Conservation (phyloP, 2,888 invertebrate species). For the Brachynemurus nebulosus region DNA sequence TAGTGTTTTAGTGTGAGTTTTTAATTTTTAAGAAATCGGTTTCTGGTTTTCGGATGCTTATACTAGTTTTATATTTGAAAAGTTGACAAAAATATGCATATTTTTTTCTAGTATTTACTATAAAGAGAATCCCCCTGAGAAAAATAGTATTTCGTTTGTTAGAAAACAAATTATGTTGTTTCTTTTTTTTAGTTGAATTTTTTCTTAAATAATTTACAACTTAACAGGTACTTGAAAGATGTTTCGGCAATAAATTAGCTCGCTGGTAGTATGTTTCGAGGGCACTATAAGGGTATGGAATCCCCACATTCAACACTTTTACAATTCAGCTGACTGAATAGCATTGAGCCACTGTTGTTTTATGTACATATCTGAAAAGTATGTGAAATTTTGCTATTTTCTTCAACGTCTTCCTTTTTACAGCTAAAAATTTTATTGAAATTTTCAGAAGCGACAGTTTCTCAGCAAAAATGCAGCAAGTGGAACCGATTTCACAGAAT, state of each 20-base stretch:
- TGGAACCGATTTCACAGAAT: conserved; percentile 40
- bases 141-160: too few species aligned
- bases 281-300: conserved; percentile 22
- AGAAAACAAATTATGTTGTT: too few species aligned
- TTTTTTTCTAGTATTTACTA: too few species aligned
- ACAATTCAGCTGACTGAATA: conserved; percentile 31
- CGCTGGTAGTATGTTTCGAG: conserved; percentile 6
- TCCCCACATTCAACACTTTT: conserved; percentile 24
- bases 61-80: too few species aligned
- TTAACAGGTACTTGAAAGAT: not conserved
- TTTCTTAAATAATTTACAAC: too few species aligned
- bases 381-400: not conserved
- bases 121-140: too few species aligned
- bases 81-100: too few species aligned
- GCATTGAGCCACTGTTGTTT: conserved; percentile 26
- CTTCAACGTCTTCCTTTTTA: not conserved
- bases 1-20: too few species aligned
- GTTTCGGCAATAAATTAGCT: not conserved
- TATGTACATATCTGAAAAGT: conserved; percentile 10
- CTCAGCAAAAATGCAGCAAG: conserved; percentile 41
- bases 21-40: too few species aligned
- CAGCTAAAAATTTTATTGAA: not conserved
- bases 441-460: conserved; percentile 22
- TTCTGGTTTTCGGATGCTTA: too few species aligned
- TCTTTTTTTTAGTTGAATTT: too few species aligned